phyloP scores from a whole-genome alignment of 2,888 invertebrate species.

The Trichopria drosophilae region DNA sequence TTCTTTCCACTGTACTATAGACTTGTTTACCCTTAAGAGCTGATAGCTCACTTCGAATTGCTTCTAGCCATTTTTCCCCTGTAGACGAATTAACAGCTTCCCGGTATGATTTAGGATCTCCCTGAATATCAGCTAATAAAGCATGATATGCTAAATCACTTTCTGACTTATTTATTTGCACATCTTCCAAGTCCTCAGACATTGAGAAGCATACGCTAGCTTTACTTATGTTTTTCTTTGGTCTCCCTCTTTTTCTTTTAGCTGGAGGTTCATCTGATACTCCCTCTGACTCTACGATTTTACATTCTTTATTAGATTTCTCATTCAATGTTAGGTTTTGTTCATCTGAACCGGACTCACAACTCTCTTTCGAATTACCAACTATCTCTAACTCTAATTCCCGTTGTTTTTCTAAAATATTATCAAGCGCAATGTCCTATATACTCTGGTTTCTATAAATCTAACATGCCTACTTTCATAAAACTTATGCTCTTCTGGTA shows the following conservation, averaged over 20 bases:
- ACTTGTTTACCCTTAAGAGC: neutral
- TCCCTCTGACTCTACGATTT: neutral
- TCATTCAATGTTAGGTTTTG: slow-evolving; percentile 4
- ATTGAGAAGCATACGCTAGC: neutral
- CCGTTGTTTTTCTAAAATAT: too few relatives aligned
- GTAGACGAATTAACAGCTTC: slow-evolving; percentile 28
- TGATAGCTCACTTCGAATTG: slow-evolving; percentile 11
- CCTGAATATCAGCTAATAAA: slow-evolving; percentile 8
- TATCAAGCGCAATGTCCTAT: too few relatives aligned
- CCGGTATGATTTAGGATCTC: slow-evolving; percentile 24
- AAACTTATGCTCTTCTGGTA: too few relatives aligned
- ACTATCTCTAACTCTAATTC: too few relatives aligned
- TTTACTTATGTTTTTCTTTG: neutral
- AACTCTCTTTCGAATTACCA: too few relatives aligned
- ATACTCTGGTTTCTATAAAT: slow-evolving; percentile 27
- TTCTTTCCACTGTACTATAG: neutral
- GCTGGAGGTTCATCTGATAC: neutral
- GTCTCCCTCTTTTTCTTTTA: slow-evolving; percentile 3
- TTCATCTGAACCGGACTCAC: too few relatives aligned
- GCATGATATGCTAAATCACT: too few relatives aligned
- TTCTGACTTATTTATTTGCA: neutral
- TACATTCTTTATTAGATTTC: neutral
- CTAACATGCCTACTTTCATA: slow-evolving; percentile 26
- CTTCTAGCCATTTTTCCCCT: slow-evolving; percentile 22
- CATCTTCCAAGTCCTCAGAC: neutral